Percentiles rank a stretch among this genome's conserved stretches.
Conservation (phyloP, 2,113 vertebrate genomes). For the Melanostigma gelatinosum region DNA sequence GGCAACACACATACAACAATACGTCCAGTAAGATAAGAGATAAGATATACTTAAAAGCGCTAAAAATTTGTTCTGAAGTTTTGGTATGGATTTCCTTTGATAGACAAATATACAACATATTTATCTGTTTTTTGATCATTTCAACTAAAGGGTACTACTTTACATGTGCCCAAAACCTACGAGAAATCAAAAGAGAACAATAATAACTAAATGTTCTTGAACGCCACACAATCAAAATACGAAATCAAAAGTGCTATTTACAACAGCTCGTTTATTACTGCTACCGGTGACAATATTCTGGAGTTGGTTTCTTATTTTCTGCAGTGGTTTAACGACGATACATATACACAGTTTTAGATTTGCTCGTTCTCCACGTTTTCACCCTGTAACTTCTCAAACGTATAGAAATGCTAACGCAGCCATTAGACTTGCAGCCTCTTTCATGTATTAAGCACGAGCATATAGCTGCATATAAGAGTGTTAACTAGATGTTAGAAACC, state of each 20-base stretch:
- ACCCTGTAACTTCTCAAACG: constrained; percentile 28
- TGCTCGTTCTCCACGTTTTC: constrained; percentile 10
- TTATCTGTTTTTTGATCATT: background rate
- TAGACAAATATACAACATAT: background rate
- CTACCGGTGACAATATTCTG: background rate
- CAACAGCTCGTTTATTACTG: background rate
- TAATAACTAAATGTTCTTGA: background rate
- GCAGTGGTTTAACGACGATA: background rate
- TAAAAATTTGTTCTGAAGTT: background rate
- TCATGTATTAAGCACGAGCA: constrained; percentile 60
- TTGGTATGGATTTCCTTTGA: background rate
- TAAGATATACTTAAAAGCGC: too few relatives aligned
- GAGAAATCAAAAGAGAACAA: background rate
- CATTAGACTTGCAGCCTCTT: constrained; percentile 56
- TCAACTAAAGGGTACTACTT: background rate
- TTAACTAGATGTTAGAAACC: constrained; percentile 59
- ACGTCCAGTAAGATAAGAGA: too few relatives aligned
- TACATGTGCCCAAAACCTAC: background rate
- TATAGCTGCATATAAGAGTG: constrained; percentile 65
- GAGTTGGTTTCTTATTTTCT: background rate
- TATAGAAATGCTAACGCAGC: constrained; percentile 38
- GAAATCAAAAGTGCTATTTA: constrained; percentile 1
- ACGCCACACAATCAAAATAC: background rate
- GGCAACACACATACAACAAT: background rate
- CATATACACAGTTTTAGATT: constrained; percentile 1